Evolutionary conservation across 2,797 vertebrate species (phyloP).

Genomic region (Benthosema pterotum): DNA sequence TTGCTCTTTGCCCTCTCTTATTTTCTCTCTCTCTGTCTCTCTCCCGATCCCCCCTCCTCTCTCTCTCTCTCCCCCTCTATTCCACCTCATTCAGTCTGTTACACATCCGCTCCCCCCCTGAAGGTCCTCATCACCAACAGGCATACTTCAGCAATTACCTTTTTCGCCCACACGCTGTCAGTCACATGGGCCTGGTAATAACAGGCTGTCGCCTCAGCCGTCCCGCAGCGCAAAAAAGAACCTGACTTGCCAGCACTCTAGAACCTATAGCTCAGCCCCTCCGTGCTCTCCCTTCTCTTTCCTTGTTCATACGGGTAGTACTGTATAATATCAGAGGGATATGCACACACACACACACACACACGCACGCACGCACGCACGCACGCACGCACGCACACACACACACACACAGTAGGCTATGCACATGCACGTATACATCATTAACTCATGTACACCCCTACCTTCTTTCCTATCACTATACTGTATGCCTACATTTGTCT

Average conservation of each 20-base stretch:
- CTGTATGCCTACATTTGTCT: too few species aligned
- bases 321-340: too few species aligned
- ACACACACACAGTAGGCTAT: not conserved
- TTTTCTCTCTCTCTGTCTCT: not conserved
- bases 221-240: conserved; percentile 34
- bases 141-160: conserved; percentile 75
- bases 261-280: too few species aligned
- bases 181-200: conserved; percentile 65
- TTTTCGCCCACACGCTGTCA: conserved; percentile 70
- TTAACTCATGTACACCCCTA: too few species aligned
- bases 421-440: too few species aligned
- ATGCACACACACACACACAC: too few species aligned
- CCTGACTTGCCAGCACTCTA: conserved; percentile 6
- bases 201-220: conserved; percentile 60
- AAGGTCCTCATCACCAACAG: conserved; percentile 68
- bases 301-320: too few species aligned
- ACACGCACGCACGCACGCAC: too few species aligned
- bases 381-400: too few species aligned
- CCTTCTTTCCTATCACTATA: too few species aligned
- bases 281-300: too few species aligned
- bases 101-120: conserved; percentile 67
- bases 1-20: not conserved
- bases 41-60: not conserved
- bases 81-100: conserved; percentile 59
- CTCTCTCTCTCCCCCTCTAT: conserved; percentile 4